Percentiles rank a stretch among this genome's conserved stretches.
These are phyloP conservation scores for Todiramphus saurophagus DNA, from an alignment of 2,113 vertebrate genomes.

Conservation along the genomic window DNA sequence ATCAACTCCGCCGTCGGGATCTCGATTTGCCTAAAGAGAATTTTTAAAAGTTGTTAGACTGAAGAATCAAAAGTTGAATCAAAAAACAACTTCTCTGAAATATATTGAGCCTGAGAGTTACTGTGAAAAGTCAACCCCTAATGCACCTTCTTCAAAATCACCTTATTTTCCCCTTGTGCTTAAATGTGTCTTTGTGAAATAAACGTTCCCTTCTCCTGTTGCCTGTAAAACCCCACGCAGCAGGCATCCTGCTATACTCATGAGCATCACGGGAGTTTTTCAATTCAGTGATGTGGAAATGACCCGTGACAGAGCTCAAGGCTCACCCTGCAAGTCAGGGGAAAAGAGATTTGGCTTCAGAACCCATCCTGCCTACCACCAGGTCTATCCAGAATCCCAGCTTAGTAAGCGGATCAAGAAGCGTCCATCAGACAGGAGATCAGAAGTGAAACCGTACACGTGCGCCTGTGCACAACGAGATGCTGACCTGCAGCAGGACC, in stretches of 20 bases:
- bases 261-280: background rate
- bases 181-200: background rate
- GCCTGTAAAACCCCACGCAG: fast-evolving
- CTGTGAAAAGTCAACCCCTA: background rate
- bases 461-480: background rate
- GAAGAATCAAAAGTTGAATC: background rate
- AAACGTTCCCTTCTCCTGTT: background rate
- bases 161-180: background rate
- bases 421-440: too few species aligned
- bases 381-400: background rate
- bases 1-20: constrained; percentile 77
- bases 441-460: background rate
- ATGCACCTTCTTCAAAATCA: background rate
- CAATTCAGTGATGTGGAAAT: background rate
- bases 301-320: background rate
- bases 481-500: constrained; percentile 89
- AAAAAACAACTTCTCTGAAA: background rate
- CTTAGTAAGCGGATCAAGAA: background rate
- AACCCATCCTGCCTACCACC: background rate
- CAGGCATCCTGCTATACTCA: background rate
- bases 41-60: background rate
- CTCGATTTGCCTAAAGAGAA: constrained; percentile 82
- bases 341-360: background rate
- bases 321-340: background rate
- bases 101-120: background rate